phyloP scores from a whole-genome alignment of 2,888 invertebrate species.

The Stenodema calcarata region DNA sequence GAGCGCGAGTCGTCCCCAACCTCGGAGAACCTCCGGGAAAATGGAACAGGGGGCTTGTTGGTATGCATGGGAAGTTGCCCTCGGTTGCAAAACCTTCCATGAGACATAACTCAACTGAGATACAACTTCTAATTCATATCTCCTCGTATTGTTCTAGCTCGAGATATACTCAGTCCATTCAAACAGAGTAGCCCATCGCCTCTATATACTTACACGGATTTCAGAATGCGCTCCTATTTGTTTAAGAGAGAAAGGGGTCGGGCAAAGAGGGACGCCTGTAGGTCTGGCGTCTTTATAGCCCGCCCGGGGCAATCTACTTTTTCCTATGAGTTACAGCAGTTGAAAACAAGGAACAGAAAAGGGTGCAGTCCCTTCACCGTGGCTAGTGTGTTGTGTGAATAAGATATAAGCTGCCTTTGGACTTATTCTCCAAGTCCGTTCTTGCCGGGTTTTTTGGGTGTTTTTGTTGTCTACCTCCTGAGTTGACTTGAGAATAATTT shows the following conservation, averaged over 20 bases:
- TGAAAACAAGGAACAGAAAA: slow-evolving; percentile 28
- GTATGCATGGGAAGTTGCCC: slow-evolving; percentile 45
- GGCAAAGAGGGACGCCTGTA: slow-evolving; percentile 9
- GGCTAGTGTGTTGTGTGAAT: slow-evolving; percentile 3
- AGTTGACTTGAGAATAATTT: no score
- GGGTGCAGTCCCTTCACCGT: not conserved
- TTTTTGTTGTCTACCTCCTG: no score
- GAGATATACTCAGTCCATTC: slow-evolving; percentile 35
- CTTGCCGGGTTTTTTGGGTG: no score
- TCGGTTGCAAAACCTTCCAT: slow-evolving; percentile 37
- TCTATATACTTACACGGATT: slow-evolving; percentile 39
- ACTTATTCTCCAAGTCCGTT: not conserved
- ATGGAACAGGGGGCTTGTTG: no score
- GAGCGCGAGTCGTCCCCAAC: no score
- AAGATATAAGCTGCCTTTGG: not conserved
- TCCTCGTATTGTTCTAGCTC: slow-evolving; percentile 40
- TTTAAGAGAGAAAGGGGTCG: not conserved
- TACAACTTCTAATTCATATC: slow-evolving; percentile 47
- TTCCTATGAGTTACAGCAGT: slow-evolving; percentile 33
- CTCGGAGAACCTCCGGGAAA: no score
- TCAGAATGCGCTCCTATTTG: slow-evolving; percentile 41
- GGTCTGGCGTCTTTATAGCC: slow-evolving; percentile 43
- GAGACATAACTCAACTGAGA: slow-evolving; percentile 43
- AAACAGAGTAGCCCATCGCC: not conserved
- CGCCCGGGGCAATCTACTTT: slow-evolving; percentile 38